Evolutionary conservation across 2,797 vertebrate genomes (phyloP).

Genomic region (Urophycis tenuis): DNA sequence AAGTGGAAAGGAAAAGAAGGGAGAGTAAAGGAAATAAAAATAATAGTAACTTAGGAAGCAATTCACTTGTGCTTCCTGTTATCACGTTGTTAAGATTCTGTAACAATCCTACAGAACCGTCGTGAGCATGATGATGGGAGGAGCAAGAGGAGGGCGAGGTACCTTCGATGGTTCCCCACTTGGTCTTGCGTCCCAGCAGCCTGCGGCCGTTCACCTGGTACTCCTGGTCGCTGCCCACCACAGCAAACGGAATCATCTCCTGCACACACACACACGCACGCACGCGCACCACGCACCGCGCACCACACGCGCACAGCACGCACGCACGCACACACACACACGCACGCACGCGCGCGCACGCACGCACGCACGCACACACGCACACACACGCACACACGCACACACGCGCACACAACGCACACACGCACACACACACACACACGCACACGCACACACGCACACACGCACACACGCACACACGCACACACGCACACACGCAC

Average conservation of each 20-base stretch:
- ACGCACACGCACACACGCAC: background rate
- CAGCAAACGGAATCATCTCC: slow-evolving; percentile 98
- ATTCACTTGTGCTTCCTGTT: background rate
- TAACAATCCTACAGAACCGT: too few relatives aligned
- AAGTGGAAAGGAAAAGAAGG: background rate
- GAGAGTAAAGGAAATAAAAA: background rate
- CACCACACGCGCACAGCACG: too few relatives aligned
- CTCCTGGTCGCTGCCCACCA: slow-evolving; percentile 96
- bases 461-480: background rate
- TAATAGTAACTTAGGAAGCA: too few relatives aligned
- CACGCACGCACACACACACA: too few relatives aligned
- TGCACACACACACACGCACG: slow-evolving; percentile 50
- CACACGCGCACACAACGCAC: too few relatives aligned
- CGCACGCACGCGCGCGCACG: too few relatives aligned
- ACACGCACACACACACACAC: background rate
- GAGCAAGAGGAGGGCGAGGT: slow-evolving; percentile 16
- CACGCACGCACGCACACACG: too few relatives aligned
- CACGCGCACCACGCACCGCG: too few relatives aligned
- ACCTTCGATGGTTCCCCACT: slow-evolving; percentile 99
- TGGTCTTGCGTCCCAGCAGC: slow-evolving; percentile 95
- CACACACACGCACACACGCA: background rate
- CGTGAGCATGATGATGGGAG: background rate
- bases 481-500: too few relatives aligned
- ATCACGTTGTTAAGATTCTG: too few relatives aligned
- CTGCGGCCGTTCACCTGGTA: slow-evolving; percentile 95